These are phyloP conservation scores for Zygothrica quintamaculata DNA, from an alignment of 2,888 invertebrate genomes.

Conservation along the genomic window DNA sequence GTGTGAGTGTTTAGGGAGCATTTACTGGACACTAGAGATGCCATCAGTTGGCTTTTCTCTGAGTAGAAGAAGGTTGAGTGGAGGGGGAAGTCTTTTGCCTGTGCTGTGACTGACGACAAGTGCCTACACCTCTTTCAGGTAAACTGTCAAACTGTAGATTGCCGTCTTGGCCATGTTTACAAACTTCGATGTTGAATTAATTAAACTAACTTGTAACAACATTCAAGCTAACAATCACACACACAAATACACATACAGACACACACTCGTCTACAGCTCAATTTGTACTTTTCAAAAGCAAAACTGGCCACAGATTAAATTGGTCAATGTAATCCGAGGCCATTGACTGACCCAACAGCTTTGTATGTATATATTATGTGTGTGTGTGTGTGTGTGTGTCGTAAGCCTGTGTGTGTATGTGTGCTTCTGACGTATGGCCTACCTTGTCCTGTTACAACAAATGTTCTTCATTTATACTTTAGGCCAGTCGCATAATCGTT, in stretches of 20 bases:
- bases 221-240: slow-evolving; percentile 14
- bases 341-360: slow-evolving; percentile 36
- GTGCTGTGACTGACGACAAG: slow-evolving; percentile 68
- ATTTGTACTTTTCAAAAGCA: slow-evolving; percentile 65
- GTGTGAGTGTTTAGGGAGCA: no score
- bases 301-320: slow-evolving; percentile 50
- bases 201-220: slow-evolving; percentile 73
- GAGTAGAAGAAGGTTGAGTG: no score
- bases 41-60: no score
- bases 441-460: slow-evolving; percentile 4
- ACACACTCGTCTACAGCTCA: slow-evolving; percentile 39
- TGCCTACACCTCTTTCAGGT: slow-evolving; percentile 80
- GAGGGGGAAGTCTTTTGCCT: background rate
- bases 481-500: slow-evolving; percentile 38
- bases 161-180: slow-evolving; percentile 64
- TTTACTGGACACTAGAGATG: no score
- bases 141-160: slow-evolving; percentile 71
- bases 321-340: slow-evolving; percentile 77
- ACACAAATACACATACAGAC: slow-evolving; percentile 6
- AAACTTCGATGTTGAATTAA: slow-evolving; percentile 74
- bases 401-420: no score
- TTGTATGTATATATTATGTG: no score
- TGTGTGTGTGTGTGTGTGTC: slow-evolving; percentile 6
- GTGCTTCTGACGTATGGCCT: no score
- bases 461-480: slow-evolving; percentile 58